Base-by-base conservation (phyloP, 2,113 vertebrate genomes). In the Amphiprion percula region DNA sequence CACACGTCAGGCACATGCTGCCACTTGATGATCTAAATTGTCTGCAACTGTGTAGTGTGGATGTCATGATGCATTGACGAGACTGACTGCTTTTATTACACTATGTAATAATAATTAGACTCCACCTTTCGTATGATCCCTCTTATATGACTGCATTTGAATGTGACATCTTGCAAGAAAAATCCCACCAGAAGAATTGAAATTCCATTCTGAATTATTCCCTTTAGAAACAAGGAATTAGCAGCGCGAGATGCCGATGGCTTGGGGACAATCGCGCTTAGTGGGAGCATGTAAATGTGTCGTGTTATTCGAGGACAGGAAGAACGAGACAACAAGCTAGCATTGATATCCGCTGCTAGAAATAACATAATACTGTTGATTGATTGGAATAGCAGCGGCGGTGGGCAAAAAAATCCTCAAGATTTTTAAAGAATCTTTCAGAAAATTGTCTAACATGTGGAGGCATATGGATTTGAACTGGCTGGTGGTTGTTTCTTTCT, bases 181-280 rank as follows among this genome's bases (percentile, higher is more conserved):
- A 30, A 30, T 66, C 56, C n/a, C 26, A 15, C 15, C 26, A n/a
- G 46, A 65, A 64, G 62, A 82, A 39, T 6, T 56, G 63, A 67
- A 70, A 83, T 37, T 61, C 17, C 53, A 82, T 84, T 63, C 80
- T 82, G 58, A 84, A 83, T 86, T 66, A 88, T 87, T 88, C 79
- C 64, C 83, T 87, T 88, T 76, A 76, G 78, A 86, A 82, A 89
- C 12, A 61, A 64, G 63, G 52, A 84, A 46, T 44, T 8, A 21
- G 37, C 56, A 41, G 64, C n/a, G 23, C 16, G 47, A 70, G 54
- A 56, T 59, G 53, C 52, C 6, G 10, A 8, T 58, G 54, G 62
- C 62, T 71, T 5, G 12, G 70, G 70, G 77, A 80, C 53, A 66
- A 68, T 55, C 16, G 30, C 49, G 66, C 49, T 24, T 10, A 37